Percentiles rank a stretch among this genome's conserved stretches.
These are phyloP conservation scores for Telmatherina bonti DNA, from an alignment of 2,797 vertebrate species.

Conservation along the genomic window DNA sequence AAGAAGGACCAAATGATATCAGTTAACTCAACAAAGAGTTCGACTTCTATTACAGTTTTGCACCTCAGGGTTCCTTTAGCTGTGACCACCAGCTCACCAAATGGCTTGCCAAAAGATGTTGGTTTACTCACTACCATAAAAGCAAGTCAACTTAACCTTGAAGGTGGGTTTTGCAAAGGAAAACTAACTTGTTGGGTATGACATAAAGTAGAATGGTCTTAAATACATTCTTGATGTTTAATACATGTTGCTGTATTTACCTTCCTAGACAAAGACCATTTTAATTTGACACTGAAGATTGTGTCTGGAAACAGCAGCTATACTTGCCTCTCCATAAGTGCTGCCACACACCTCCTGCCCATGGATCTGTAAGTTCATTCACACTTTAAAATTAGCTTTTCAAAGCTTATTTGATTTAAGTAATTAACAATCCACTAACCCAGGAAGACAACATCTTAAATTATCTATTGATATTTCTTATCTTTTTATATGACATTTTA, in stretches of 20 bases:
- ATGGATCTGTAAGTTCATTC: conserved; percentile 71
- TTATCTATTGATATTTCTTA: not conserved
- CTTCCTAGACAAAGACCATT: conserved; percentile 55
- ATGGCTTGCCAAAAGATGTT: conserved; percentile 43
- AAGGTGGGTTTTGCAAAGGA: conserved; percentile 66
- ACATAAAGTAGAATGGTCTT: not conserved
- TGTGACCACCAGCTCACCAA: conserved; percentile 40
- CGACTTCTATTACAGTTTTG: conserved; percentile 45
- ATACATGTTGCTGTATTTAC: conserved; percentile 4
- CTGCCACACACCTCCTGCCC: conserved; percentile 73
- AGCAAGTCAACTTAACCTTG: conserved; percentile 76
- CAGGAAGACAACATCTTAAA: not conserved
- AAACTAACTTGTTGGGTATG: not conserved
- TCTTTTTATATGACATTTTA: not conserved
- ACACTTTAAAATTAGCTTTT: conserved; percentile 11
- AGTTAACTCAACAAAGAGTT: conserved; percentile 27
- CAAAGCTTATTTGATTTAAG: not conserved
- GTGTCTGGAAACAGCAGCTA: conserved; percentile 62
- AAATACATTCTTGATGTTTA: not conserved
- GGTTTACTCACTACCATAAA: conserved; percentile 59
- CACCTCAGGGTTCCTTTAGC: conserved; percentile 73
- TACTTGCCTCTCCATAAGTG: conserved; percentile 80
- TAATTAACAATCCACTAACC: not conserved
- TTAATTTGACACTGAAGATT: conserved; percentile 62
- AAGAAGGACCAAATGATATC: conserved; percentile 16